phyloP scores from a whole-genome alignment of 2,113 vertebrate genomes.

The Cyprinodon tularosa region DNA sequence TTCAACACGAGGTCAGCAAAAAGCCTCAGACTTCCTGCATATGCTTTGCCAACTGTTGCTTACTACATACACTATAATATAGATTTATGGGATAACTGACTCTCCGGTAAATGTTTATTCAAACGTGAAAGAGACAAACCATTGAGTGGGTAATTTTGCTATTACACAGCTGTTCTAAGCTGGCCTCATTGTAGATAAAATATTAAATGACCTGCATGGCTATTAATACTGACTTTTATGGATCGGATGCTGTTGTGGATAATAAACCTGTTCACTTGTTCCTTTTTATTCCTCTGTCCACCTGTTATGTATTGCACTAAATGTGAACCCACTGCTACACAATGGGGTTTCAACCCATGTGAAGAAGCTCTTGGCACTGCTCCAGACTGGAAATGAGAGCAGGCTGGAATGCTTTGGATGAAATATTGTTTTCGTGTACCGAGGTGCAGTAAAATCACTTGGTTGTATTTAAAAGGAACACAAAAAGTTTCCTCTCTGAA shows the following conservation, averaged over 20 bases:
- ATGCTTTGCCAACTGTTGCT: slow-evolving; percentile 74
- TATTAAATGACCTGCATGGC: slow-evolving; percentile 76
- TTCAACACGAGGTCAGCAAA: slow-evolving; percentile 61
- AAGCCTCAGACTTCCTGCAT: slow-evolving; percentile 58
- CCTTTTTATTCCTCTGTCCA: slow-evolving; percentile 79
- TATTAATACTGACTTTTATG: slow-evolving; percentile 82
- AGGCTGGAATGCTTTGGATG: neutral
- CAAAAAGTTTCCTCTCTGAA: neutral
- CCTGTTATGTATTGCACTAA: slow-evolving; percentile 73
- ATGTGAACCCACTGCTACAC: slow-evolving; percentile 61
- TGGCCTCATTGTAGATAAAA: slow-evolving; percentile 83
- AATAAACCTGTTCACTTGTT: slow-evolving; percentile 75
- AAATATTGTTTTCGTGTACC: neutral
- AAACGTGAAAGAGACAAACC: slow-evolving; percentile 61
- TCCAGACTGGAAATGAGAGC: slow-evolving; percentile 62
- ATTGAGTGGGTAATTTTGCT: slow-evolving; percentile 71
- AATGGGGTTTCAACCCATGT: slow-evolving; percentile 68
- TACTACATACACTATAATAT: slow-evolving; percentile 73
- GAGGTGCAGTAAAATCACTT: neutral
- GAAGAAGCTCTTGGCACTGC: slow-evolving; percentile 66
- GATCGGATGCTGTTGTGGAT: slow-evolving; percentile 78
- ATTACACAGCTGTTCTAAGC: slow-evolving; percentile 75
- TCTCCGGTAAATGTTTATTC: slow-evolving; percentile 77
- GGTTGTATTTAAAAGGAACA: neutral
- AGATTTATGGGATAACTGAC: slow-evolving; percentile 79